These are phyloP conservation scores for Aphaenogaster ashmeadi DNA, from an alignment of 1,140 invertebrate genomes.

Conservation along the genomic window DNA sequence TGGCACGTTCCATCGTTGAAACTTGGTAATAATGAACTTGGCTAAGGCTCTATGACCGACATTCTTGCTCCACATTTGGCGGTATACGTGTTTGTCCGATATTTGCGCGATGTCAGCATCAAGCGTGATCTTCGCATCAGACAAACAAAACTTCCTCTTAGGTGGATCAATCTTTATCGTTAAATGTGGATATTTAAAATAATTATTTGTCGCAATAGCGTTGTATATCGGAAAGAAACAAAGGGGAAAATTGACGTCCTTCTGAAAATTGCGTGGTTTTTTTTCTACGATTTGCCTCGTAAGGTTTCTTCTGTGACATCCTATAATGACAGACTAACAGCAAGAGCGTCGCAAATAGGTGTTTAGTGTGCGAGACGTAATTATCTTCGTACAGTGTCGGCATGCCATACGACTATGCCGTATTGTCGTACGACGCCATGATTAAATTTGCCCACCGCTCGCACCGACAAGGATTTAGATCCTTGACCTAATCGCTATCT, in stretches of 20 bases:
- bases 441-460: constrained; percentile 70
- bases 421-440: constrained; percentile 65
- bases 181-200: not conserved
- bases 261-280: not conserved
- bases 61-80: constrained; percentile 24
- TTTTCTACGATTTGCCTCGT: not conserved
- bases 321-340: not conserved
- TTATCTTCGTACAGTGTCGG: constrained; percentile 66
- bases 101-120: not conserved
- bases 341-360: constrained; percentile 20
- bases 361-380: constrained; percentile 64
- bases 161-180: not conserved
- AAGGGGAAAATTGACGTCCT: not conserved
- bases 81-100: not conserved
- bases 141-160: not conserved
- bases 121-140: not conserved
- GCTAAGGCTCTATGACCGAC: constrained; percentile 28
- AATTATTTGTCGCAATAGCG: not conserved
- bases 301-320: not conserved
- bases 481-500: constrained; percentile 71
- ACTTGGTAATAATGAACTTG: constrained; percentile 54
- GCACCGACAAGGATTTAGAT: constrained; percentile 69
- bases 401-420: constrained; percentile 54
- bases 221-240: not conserved
- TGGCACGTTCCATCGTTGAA: constrained; percentile 52